Evolutionary conservation across 2,888 invertebrate species (phyloP).

Genomic region (Platypus cylindrus): DNA sequence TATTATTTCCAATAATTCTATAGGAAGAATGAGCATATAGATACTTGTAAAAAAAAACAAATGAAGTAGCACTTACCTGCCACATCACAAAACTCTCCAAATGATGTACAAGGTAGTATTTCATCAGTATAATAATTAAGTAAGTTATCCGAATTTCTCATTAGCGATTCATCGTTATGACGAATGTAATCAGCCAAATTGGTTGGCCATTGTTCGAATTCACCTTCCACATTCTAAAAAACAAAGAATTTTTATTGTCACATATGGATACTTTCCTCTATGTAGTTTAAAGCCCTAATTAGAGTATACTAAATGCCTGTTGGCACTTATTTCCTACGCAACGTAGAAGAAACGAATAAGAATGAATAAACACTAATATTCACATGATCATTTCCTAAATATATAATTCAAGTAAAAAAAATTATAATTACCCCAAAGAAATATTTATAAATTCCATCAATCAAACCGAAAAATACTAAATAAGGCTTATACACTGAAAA

Average conservation of each 20-base stretch:
- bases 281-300: too few relatives aligned
- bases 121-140: conserved; percentile 76
- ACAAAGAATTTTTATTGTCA: too few relatives aligned
- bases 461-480: conserved; percentile 71
- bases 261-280: too few relatives aligned
- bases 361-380: conserved; percentile 11
- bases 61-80: conserved; percentile 51
- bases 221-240: conserved; percentile 53
- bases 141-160: conserved; percentile 77
- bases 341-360: too few relatives aligned
- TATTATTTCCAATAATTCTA: too few relatives aligned
- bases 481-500: conserved; percentile 77
- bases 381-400: neutral
- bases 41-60: too few relatives aligned
- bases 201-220: conserved; percentile 78
- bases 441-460: conserved; percentile 72
- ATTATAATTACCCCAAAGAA: conserved; percentile 65
- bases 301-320: too few relatives aligned
- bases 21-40: too few relatives aligned
- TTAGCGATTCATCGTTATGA: conserved; percentile 80
- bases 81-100: conserved; percentile 89
- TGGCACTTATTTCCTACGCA: too few relatives aligned
- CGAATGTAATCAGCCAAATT: conserved; percentile 86
- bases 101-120: conserved; percentile 76
- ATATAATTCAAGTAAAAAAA: neutral